These are phyloP conservation scores for Drosophila malerkotliana DNA, from an alignment of 1,140 invertebrate species.

Conservation along the genomic window DNA sequence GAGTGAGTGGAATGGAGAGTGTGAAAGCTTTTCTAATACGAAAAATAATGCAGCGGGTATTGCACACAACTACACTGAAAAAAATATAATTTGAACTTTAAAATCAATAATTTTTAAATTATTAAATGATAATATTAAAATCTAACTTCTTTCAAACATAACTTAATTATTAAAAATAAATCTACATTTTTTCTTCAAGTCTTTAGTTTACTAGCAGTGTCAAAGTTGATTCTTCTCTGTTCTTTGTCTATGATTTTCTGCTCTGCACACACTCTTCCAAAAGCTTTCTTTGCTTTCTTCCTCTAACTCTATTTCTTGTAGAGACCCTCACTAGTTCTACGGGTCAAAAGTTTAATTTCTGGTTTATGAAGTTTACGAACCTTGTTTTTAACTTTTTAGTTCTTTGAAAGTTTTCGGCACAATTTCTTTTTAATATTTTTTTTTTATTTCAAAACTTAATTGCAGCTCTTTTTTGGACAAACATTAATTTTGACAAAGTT, in stretches of 20 bases:
- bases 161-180: too few relatives aligned
- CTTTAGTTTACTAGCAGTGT: background rate
- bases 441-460: background rate
- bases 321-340: conserved; percentile 3
- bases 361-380: conserved; percentile 43
- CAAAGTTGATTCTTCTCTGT: background rate
- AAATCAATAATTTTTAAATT: too few relatives aligned
- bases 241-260: background rate
- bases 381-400: conserved; percentile 34
- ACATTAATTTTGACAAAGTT: conserved; percentile 2
- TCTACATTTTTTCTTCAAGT: background rate
- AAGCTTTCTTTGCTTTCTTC: conserved; percentile 28
- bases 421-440: background rate
- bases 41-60: conserved; percentile 28
- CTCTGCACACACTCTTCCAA: conserved; percentile 13
- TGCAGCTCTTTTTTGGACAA: background rate
- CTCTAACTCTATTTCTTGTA: background rate
- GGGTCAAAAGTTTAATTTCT: conserved; percentile 21
- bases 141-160: too few relatives aligned
- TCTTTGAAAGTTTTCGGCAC: conserved; percentile 2
- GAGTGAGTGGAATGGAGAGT: background rate
- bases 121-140: too few relatives aligned
- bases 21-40: conserved; percentile 23
- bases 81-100: background rate
- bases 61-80: conserved; percentile 5